Base-by-base conservation (phyloP, 2,888 invertebrate genomes). In the Mesoligia furuncula region DNA sequence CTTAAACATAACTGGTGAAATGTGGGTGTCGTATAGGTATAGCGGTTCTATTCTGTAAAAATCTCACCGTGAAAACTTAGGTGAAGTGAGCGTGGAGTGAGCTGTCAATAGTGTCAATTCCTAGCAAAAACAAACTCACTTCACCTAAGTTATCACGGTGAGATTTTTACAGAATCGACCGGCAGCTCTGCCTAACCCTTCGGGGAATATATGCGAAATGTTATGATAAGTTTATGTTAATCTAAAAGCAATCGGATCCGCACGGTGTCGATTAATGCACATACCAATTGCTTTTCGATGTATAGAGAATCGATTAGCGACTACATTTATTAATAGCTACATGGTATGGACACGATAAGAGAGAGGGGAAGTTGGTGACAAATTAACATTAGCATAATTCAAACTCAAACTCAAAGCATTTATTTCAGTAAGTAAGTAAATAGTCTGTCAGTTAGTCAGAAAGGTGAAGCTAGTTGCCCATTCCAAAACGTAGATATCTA, bases 281-380 rank as follows among this genome's bases (percentile, higher is more conserved):
- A 72, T 64, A 80, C 77, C 73, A 79, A 80, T 80, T 79, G 73
- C 27, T 62, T 79, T 68, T 80, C 68, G 42, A 67, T 83, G 77
- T 83, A 72, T 77, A 77, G 67, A 87, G 31, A 87, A 87, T 85
- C 72, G 68, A 87, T 86, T 86, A 76, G 57, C n/a, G 31, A 78
- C 57, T 39, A 72, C 64, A 78, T 70, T 59, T 75, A 69, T 72
- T 61, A 68, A 69, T 66, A 42, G 24, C 78, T 45, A 45, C n/a
- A 24, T 64, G 7, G 73, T 36, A 15, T 42, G 39, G 36, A 20
- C 42, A 62, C 36, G 45, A 57, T 65, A 72, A 69, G 69, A 75
- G 8, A 45, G 51, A 27, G 31, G 2, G 20, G 54, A 57, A 31
- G 20, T 64, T 20, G 24, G 20, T 51, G 42, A 51, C 39, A 67